Conservation (phyloP, 2,888 invertebrate genomes). For the Tetanocera ferruginea region DNA sequence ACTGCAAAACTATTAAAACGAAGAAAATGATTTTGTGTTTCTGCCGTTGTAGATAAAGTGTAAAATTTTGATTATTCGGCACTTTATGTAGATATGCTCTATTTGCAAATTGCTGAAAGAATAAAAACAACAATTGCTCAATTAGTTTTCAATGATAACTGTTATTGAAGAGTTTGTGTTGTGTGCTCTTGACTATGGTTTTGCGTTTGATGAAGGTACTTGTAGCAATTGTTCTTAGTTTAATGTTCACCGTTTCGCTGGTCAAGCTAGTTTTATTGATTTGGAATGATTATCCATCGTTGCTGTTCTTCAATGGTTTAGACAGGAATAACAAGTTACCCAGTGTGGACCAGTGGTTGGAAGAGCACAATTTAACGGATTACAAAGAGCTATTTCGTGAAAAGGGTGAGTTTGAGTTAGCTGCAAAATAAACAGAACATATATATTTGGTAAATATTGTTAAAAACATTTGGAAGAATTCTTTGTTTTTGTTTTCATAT, state of each 20-base stretch:
- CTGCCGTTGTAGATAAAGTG: too few species aligned
- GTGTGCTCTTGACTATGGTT: slow-evolving; percentile 58
- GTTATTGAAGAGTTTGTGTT: background rate
- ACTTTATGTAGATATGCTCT: too few species aligned
- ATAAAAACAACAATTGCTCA: too few species aligned
- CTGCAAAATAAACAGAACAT: too few species aligned
- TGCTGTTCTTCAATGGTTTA: slow-evolving; percentile 43
- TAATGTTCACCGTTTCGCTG: slow-evolving; percentile 71
- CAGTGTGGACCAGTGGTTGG: slow-evolving; percentile 81
- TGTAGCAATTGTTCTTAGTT: slow-evolving; percentile 70
- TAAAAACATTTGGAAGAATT: too few species aligned
- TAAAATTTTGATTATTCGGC: too few species aligned
- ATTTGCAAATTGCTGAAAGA: too few species aligned
- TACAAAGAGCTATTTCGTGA: slow-evolving; percentile 80
- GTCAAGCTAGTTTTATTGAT: slow-evolving; percentile 70
- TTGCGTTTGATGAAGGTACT: slow-evolving; percentile 69
- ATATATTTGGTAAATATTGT: too few species aligned
- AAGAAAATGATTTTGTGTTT: too few species aligned
- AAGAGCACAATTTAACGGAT: slow-evolving; percentile 79
- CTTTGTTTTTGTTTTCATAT: too few species aligned
- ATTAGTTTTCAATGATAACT: too few species aligned
- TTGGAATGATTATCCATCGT: slow-evolving; percentile 66
- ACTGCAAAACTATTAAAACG: too few species aligned
- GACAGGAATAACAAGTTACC: slow-evolving; percentile 72
- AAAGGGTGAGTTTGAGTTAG: slow-evolving; percentile 76